Conservation (phyloP, 1,140 invertebrate genomes). For the Acromyrmex heyeri region DNA sequence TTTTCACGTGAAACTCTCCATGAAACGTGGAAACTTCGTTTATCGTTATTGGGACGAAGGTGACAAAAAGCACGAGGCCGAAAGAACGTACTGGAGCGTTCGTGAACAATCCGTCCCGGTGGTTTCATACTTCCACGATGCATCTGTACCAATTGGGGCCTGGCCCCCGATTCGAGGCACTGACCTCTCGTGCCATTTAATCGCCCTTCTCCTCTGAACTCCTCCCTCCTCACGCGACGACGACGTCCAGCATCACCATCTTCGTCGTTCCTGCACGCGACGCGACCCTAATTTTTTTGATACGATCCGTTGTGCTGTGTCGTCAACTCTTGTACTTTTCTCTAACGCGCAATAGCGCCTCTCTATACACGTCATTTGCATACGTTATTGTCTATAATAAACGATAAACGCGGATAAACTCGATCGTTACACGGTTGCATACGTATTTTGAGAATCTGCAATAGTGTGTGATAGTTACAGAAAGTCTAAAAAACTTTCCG, state of each 20-base stretch:
- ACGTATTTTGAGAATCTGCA: slow-evolving; percentile 12
- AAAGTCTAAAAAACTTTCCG: slow-evolving; percentile 14
- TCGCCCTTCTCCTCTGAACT: slow-evolving; percentile 73
- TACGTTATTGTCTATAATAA: not conserved
- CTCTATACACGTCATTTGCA: not conserved
- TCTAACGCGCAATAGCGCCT: not conserved
- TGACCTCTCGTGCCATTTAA: slow-evolving; percentile 86
- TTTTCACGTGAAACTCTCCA: slow-evolving; percentile 3
- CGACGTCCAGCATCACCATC: slow-evolving; percentile 47
- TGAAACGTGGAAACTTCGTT: slow-evolving; percentile 1
- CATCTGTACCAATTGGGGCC: slow-evolving; percentile 79
- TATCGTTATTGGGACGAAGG: slow-evolving; percentile 10
- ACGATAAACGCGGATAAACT: not conserved
- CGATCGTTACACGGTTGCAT: not conserved
- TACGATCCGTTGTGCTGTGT: not conserved
- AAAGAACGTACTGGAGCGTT: not conserved
- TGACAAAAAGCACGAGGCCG: not conserved
- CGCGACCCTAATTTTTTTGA: slow-evolving; percentile 57
- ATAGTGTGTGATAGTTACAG: not conserved
- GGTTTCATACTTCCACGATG: slow-evolving; percentile 67
- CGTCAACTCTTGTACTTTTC: slow-evolving; percentile 5
- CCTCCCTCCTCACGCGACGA: slow-evolving; percentile 47
- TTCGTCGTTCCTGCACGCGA: slow-evolving; percentile 49
- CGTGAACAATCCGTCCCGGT: slow-evolving; percentile 1
- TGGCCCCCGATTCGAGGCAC: slow-evolving; percentile 84